Evolutionary conservation across 1,140 invertebrate species (phyloP).

Genomic region (Neodiprion lecontei): DNA sequence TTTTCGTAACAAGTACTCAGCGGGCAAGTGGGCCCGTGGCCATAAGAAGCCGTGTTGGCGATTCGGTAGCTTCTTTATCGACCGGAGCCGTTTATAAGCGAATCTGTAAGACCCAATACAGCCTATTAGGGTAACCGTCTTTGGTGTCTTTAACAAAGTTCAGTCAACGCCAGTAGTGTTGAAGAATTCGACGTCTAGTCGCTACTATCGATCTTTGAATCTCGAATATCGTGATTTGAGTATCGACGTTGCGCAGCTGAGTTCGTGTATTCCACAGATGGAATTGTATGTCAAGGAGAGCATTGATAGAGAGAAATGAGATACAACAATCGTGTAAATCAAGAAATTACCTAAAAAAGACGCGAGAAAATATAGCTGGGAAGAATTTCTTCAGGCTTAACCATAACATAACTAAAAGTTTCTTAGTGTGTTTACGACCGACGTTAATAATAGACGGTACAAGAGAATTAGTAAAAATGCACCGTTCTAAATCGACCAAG

Average conservation of each 20-base stretch:
- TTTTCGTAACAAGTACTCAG: too few species aligned
- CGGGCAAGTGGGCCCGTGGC: too few species aligned
- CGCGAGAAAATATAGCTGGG: background rate
- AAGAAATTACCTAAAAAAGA: background rate
- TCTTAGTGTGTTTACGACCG: slow-evolving; percentile 18
- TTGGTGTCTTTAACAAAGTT: too few species aligned
- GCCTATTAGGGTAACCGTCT: too few species aligned
- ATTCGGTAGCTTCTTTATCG: too few species aligned
- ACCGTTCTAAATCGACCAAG: slow-evolving; percentile 35
- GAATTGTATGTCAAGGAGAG: slow-evolving; percentile 27
- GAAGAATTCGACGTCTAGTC: too few species aligned
- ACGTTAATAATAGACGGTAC: slow-evolving; percentile 5
- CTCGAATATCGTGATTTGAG: background rate
- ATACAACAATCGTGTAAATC: slow-evolving; percentile 34
- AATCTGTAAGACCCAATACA: too few species aligned
- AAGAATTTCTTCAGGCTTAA: background rate
- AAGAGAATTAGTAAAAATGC: slow-evolving; percentile 33
- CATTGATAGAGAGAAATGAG: slow-evolving; percentile 33
- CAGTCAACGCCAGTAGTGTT: too few species aligned
- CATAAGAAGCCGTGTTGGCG: too few species aligned
- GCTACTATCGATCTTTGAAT: background rate
- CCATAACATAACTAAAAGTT: slow-evolving; percentile 17
- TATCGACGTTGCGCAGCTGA: background rate
- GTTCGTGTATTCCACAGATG: slow-evolving; percentile 22
- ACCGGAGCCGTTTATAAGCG: too few species aligned